Base-by-base conservation (phyloP, 2,797 vertebrate genomes). In the Manis javanica region DNA sequence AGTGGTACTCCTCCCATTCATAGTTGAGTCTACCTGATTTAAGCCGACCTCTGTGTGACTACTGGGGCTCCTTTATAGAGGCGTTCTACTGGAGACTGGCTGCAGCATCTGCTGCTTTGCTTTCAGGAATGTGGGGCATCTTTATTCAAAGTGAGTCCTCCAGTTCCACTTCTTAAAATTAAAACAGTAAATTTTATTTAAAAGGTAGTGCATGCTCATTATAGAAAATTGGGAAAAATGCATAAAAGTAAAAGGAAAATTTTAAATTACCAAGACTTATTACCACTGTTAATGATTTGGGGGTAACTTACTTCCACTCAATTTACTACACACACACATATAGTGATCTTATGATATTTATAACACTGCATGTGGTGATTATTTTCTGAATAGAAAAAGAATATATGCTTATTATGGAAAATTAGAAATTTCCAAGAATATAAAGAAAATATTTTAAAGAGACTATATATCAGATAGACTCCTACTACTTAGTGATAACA, bases 241-340 rank as follows among this genome's bases (percentile, higher is more conserved):
- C 49, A 53, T 59, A 71, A 77, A 95, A 71, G 79, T 85, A 66
- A 89, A 81, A 64, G n/a, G 55, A 82, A 84, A 74, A 78, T 61
- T 81, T 11, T 90, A 92, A 61, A 55, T 57, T 63, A 26, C 74
- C 29, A 49, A 66, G 46, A 82, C 7, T 93, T 13, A 59, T n/a
- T 19, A 19, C 66, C 39, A 66, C 3, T 59, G 1, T 82, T 53
- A 71, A 57, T 66, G 77, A 89, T 90, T 85, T 69, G 7, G 53
- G 29, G 29, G 7, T 51, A 34, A n/a, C 66, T 81, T 68, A 93
- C 66, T 49, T 91, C 46, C 26, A 66, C 7, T 34, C 23, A 15
- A 89, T 85, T 57, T 86, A 39, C n/a, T 49, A 37, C 13, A n/a
- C 4, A 78, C 37, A 85, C 13, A 19, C 14, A 12, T 31, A 51